These are phyloP conservation scores for Aromia moschata DNA, from an alignment of 2,888 invertebrate genomes.

Conservation along the genomic window DNA sequence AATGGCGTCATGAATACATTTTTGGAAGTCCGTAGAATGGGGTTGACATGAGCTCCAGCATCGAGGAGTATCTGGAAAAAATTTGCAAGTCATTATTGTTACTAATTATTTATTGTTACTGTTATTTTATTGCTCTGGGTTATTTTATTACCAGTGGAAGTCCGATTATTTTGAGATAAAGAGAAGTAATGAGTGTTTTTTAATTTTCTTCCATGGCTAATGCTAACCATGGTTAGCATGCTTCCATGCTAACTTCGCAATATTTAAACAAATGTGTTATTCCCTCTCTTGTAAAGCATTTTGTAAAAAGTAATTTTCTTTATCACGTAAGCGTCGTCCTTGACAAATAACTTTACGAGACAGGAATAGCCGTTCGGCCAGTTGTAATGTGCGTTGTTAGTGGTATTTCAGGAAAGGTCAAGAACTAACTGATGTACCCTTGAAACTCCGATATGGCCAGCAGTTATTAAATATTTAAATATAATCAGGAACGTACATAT, in stretches of 20 bases:
- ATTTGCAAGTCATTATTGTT: no score
- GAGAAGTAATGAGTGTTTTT: no score
- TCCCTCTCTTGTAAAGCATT: conserved; percentile 9
- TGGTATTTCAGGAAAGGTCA: conserved; percentile 32
- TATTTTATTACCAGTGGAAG: no score
- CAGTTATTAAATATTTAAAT: conserved; percentile 19
- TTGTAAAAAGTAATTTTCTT: conserved; percentile 25
- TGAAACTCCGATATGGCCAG: conserved; percentile 18
- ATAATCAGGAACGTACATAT: background rate
- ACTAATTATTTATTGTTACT: no score
- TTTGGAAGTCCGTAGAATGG: conserved; percentile 82
- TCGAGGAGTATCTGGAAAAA: conserved; percentile 83
- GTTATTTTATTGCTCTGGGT: no score
- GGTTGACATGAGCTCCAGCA: conserved; percentile 85
- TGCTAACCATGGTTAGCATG: no score
- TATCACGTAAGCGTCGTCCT: conserved; percentile 40
- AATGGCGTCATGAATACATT: conserved; percentile 89
- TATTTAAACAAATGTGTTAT: conserved; percentile 5
- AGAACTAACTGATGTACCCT: conserved; percentile 21
- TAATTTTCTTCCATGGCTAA: no score
- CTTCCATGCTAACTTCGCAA: background rate
- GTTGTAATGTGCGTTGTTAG: conserved; percentile 21
- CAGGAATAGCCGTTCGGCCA: conserved; percentile 30
- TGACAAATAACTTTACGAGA: conserved; percentile 35
- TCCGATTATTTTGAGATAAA: no score